Base-by-base conservation (phyloP, 2,113 vertebrate genomes). In the Nerophis ophidion region DNA sequence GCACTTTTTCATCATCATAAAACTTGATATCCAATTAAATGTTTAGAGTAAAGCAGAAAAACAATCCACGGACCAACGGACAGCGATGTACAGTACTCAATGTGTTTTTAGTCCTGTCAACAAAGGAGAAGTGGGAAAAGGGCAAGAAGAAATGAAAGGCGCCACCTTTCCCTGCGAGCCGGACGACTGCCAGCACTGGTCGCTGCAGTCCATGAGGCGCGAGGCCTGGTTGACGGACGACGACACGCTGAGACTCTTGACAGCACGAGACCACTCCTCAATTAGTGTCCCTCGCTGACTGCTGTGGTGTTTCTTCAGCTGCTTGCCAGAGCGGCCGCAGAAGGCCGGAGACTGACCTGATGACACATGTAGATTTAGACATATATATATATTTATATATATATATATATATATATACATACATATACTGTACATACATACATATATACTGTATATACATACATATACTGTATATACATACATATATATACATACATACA, bases 171-270 rank as follows among this genome's bases (percentile, higher is more conserved):
- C 96, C 84, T 99, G 97, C 0, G 97, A 99, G 11, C 97, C 97
- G 0, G 96, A 98, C 1, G 97, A 99, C 82, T 99, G 97, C 97
- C 97, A 99, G 63, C 94, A 97, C 77, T 94, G 96, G 70, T 98
- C 97, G 1, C 92, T 93, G 60, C 91, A 87, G 67, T 99, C 94
- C 50, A 98, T 93, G 52, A 98, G 93, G 19, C 94, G 93, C 0
- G 92, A 93, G 3, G 93, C 94, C 84, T 99, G 97, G 87, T 93
- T 98, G 45, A 94, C 92, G 0, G 97, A 96, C 0, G 97, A 98
- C 0, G 96, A 99, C 17, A 98, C 95, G 0, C 86, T 96, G 61
- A 99, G 82, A 77, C 86, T 96, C 86, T 94, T 98, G 61, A 99
- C 95, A 63, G 95, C 94, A 14, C 95, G 91, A 10, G 96, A 93